A percentile compares a stretch with the other conserved stretches of the same genome.
phyloP scores from a whole-genome alignment of 2,113 vertebrate genomes.

The Aphelocoma coerulescens region DNA sequence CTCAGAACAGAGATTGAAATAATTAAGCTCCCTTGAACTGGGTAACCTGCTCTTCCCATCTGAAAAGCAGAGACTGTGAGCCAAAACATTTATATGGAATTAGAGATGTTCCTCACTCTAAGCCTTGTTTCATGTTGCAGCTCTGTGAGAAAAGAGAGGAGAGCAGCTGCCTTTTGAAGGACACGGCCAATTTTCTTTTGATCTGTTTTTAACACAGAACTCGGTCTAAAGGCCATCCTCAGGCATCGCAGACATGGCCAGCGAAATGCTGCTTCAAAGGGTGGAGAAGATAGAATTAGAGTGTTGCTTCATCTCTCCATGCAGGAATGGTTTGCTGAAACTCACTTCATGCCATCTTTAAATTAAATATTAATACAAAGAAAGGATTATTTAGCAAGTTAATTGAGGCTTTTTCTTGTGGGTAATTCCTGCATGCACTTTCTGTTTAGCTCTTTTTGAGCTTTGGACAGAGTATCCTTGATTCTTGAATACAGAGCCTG shows the following conservation, averaged over 20 bases:
- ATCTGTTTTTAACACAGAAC: not conserved
- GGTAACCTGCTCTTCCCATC: not conserved
- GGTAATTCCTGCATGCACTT: not conserved
- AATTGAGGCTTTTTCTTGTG: not conserved
- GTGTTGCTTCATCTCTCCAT: not conserved
- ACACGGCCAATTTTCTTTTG: slow-evolving; percentile 21
- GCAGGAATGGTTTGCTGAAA: not conserved
- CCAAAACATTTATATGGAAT: not conserved
- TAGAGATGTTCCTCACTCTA: not conserved
- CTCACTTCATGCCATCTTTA: not conserved
- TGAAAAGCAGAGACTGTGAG: not conserved
- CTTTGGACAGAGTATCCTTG: not conserved
- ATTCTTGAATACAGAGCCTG: not conserved
- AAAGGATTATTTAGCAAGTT: not conserved
- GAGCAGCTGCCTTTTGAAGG: not conserved
- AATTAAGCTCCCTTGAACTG: not conserved
- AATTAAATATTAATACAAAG: slow-evolving; percentile 11
- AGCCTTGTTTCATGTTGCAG: not conserved
- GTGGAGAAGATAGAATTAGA: slow-evolving; percentile 5
- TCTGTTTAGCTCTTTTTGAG: not conserved
- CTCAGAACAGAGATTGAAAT: not conserved
- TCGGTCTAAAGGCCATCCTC: slow-evolving; percentile 11
- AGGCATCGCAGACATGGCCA: not conserved
- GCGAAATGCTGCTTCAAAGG: slow-evolving; percentile 17
- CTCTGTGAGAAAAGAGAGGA: not conserved